Conservation (phyloP, 2,113 vertebrate genomes). For the Clarias magur region DNA sequence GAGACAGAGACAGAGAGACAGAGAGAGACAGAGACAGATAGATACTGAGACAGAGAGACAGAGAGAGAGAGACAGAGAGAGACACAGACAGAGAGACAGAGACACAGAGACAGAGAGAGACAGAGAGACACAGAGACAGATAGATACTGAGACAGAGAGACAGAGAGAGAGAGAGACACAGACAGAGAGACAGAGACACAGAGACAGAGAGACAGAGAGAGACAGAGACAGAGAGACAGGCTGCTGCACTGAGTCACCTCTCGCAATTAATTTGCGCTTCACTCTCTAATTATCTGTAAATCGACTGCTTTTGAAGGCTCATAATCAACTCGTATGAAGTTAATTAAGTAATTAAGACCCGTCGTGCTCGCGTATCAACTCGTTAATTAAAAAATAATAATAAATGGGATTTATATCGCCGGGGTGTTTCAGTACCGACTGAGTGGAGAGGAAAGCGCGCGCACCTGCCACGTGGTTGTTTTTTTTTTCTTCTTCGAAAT, state of each 20-base stretch:
- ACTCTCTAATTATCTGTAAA: constrained; percentile 99
- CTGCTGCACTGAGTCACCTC: constrained; percentile 97
- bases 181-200: neutral
- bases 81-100: too few relatives aligned
- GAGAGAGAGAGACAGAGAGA: neutral
- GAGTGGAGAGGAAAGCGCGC: neutral
- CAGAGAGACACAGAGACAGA: neutral
- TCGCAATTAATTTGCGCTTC: constrained; percentile 99
- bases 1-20: neutral
- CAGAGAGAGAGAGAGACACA: neutral
- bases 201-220: constrained; percentile 79
- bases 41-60: constrained; percentile 38
- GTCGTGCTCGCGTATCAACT: constrained; percentile 98
- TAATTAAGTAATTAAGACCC: constrained; percentile 99
- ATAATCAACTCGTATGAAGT: constrained; percentile 99
- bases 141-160: neutral
- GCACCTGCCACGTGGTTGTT: neutral
- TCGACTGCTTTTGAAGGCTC: constrained; percentile 99
- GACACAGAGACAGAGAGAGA: too few relatives aligned
- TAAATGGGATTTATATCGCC: constrained; percentile 27
- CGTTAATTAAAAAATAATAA: constrained; percentile 91
- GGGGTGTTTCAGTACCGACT: neutral
- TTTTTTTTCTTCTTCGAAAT: neutral
- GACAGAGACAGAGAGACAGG: constrained; percentile 44
- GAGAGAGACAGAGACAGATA: too few relatives aligned